Base-by-base conservation (phyloP, 2,113 vertebrate species). In the Ibidorhyncha struthersii region DNA sequence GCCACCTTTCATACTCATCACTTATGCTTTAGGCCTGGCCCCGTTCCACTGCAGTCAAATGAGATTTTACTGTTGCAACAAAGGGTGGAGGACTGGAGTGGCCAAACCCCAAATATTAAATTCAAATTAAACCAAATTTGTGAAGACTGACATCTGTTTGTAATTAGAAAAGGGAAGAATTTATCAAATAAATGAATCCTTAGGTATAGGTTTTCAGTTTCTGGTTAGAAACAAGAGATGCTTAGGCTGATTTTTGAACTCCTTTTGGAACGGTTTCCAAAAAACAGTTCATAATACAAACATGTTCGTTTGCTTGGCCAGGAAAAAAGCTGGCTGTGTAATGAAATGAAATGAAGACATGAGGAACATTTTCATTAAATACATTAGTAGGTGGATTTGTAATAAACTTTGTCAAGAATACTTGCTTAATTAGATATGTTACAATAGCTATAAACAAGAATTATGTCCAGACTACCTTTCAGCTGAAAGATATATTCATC, bases 311-410 rank as follows among this genome's bases (percentile, higher is more conserved):
- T 84, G 34, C 69, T 76, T 97, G 55, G 53, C 49, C 32, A 69
- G 32, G 82, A 97, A 88, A 74, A 20, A 95, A 71, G 36, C 49
- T 88, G 52, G 13, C 27, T 89, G 50, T 69, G 29, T 89, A 96
- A 94, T 65, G 53, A 95, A 96, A 95, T 73, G 27, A 96, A 95
- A 95, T 89, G n/a, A 88, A 95, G 27, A 43, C 23, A 84, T 89
- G 82, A 90, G 43, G 32, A 70, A 73, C 17, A 82, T 77, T 85
- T 86, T 93, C 74, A 94, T 92, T 79, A 73, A 30, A n/a, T 70
- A 73, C 56, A 89, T 89, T 91, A 89, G n/a, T 67, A 82, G 34
- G 22, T 80, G 20, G 25, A 85, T 63, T 84, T 95, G 36, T 45
- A 61, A 92, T 52, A 83, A 90, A 59, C 18, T 85, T 43, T 80